Percentiles rank a stretch among this genome's conserved stretches.
Conservation (phyloP, 2,888 invertebrate species). For the Julus scanicus region DNA sequence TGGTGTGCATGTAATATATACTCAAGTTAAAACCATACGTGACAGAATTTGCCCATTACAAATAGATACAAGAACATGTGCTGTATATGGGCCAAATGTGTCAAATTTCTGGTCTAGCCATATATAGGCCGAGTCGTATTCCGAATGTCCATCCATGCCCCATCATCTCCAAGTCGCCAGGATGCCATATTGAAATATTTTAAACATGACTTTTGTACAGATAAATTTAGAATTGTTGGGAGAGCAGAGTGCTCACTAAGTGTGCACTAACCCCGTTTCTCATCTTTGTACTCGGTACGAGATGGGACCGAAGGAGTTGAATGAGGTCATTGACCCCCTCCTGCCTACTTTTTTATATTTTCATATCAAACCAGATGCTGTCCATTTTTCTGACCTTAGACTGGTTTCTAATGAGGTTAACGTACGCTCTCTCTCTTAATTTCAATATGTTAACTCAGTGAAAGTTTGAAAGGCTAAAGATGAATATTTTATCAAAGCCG, state of each 20-base stretch:
- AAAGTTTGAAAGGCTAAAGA: conserved; percentile 29
- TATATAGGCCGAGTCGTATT: no score
- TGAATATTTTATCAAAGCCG: not conserved
- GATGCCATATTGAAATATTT: no score
- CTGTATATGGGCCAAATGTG: no score
- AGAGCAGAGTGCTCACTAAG: not conserved
- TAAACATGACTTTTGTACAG: no score
- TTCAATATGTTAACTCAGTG: not conserved
- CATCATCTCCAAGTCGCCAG: no score
- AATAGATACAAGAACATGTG: no score
- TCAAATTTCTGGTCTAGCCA: no score
- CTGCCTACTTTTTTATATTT: conserved; percentile 6
- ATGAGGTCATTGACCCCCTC: not conserved
- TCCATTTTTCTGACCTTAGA: conserved; percentile 35
- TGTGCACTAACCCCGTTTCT: conserved; percentile 7
- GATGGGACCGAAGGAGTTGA: conserved; percentile 35
- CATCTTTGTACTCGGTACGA: not conserved
- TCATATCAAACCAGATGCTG: not conserved
- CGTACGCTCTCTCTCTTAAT: not conserved
- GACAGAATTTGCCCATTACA: no score
- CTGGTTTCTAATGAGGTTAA: conserved; percentile 45
- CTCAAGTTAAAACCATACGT: no score
- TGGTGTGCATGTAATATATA: no score
- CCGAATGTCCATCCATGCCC: no score
- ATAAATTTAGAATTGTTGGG: no score